Percentiles rank a stretch among this genome's conserved stretches.
These are phyloP conservation scores for Galago senegalensis DNA, from an alignment of 2,797 vertebrate genomes.

Conservation along the genomic window DNA sequence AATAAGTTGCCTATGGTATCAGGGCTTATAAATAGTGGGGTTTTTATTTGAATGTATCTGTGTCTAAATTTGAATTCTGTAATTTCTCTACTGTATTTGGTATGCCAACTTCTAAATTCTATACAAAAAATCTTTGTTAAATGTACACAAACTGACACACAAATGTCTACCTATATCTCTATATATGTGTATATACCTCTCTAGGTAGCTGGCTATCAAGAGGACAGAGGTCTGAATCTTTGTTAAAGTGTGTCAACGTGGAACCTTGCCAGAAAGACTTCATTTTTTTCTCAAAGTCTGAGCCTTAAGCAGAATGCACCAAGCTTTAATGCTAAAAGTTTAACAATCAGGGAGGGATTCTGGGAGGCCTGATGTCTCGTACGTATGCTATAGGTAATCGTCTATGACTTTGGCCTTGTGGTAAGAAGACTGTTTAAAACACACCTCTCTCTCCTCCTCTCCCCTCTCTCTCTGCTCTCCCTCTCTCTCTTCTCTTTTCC, in stretches of 20 bases:
- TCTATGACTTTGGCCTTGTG: not conserved
- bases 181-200: not conserved
- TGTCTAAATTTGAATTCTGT: slow-evolving; percentile 25
- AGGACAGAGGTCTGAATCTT: not conserved
- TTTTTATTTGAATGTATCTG: slow-evolving; percentile 15
- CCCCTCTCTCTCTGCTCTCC: too few relatives aligned
- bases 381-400: not conserved
- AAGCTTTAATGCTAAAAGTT: slow-evolving; percentile 33
- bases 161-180: not conserved
- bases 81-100: not conserved
- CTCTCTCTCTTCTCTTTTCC: too few relatives aligned
- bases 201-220: not conserved
- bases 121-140: not conserved
- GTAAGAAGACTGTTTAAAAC: not conserved
- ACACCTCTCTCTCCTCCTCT: not conserved
- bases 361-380: not conserved
- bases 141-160: not conserved
- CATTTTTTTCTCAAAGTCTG: slow-evolving; percentile 53
- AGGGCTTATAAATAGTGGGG: not conserved
- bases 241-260: slow-evolving; percentile 16
- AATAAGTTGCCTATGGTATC: not conserved
- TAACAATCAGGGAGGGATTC: not conserved
- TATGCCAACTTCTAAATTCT: not conserved
- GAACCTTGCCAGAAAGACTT: not conserved
- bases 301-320: not conserved